Evolutionary conservation across 1,140 invertebrate genomes (phyloP), one percentile per base, ranked within the genome.

Genomic region (Pentalonia nigronervosa): DNA sequence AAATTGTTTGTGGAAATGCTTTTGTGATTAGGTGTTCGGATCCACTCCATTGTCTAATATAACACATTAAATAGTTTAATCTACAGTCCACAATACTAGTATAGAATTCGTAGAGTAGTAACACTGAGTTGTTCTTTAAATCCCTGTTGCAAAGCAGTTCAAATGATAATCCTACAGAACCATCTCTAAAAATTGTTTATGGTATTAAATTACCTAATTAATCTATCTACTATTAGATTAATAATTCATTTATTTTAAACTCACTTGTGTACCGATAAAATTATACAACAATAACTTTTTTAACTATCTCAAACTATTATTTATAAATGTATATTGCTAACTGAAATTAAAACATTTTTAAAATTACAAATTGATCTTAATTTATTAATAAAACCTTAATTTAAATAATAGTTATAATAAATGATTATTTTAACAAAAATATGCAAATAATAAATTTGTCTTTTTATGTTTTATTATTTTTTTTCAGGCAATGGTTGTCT

Each of bases 1-100:
- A 76, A 76, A 76, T 76, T 76, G 30, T 76, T 76, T 76, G 60
- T 76, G 60, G 60, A 76, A 76, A 76, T 76, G 60, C 60, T 76
- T 76, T 76, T n/a, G 30, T n/a, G 60, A 76, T 76, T 76, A 76
- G 60, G n/a, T 14, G n/a, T n/a, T n/a, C 30, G 4, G 60, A 76
- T 76, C 11, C 60, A n/a, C 30, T n/a, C n/a, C 60, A 76, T 76
- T n/a, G 30, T 76, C 60, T n/a, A n/a, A 76, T 76, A n/a, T 76
- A n/a, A 76, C 60, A 76, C 60, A 76, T 76, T 76, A 20, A 76
- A 76, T 76, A n/a, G 30, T n/a, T 76, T 76, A 76, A 76, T 76
- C 60, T 76, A 76, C 60, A 76, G 60, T 7, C 14, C 11, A 76
- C n/a, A 67, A n/a, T 14, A 67, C 60, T n/a, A n/a, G 30, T 76